Conservation (phyloP, 2,888 invertebrate genomes). For the Drosophila atripex region DNA sequence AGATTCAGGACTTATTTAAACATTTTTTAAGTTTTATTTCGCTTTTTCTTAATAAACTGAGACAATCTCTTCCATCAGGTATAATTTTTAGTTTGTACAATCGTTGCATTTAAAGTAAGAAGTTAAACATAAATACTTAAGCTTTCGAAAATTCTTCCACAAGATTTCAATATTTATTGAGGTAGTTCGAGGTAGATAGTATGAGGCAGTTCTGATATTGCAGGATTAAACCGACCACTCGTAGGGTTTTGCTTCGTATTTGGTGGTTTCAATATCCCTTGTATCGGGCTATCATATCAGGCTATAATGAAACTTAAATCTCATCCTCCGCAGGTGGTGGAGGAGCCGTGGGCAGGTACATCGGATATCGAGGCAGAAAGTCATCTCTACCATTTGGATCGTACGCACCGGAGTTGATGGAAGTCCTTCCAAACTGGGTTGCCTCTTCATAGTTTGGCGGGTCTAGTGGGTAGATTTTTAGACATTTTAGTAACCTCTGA, state of each 20-base stretch:
- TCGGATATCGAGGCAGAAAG: conserved; percentile 71
- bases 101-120: too few species aligned
- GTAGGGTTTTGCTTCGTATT: neutral
- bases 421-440: too few species aligned
- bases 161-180: too few species aligned
- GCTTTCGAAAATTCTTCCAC: too few species aligned
- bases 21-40: too few species aligned
- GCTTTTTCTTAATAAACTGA: too few species aligned
- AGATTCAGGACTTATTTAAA: neutral
- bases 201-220: too few species aligned
- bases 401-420: too few species aligned
- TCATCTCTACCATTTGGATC: conserved; percentile 58
- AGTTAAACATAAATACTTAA: too few species aligned
- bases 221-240: neutral
- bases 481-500: neutral
- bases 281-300: neutral
- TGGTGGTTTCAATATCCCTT: neutral
- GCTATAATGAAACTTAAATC: neutral
- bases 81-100: too few species aligned
- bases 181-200: too few species aligned
- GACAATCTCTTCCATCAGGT: too few species aligned
- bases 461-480: conserved; percentile 40
- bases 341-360: conserved; percentile 54
- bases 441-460: conserved; percentile 72
- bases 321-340: conserved; percentile 30